Percentiles rank a stretch among this genome's conserved stretches.
phyloP scores from a whole-genome alignment of 2,797 vertebrate species.

The Gallinago nigripennis region DNA sequence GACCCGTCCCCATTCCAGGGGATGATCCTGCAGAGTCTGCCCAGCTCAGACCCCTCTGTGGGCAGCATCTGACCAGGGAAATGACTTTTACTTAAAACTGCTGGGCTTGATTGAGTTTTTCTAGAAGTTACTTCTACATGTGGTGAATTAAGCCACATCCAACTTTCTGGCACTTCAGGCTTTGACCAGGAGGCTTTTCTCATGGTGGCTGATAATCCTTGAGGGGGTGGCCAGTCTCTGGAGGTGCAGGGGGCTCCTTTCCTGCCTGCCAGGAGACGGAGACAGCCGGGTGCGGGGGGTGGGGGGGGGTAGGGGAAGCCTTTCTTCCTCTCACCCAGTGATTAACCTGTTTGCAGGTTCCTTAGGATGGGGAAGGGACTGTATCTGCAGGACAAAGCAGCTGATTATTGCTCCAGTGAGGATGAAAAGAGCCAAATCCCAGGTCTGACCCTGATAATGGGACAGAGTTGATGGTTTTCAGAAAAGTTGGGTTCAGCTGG shows the following conservation, averaged over 20 bases:
- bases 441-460: rapidly evolving
- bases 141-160: neutral
- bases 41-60: rapidly evolving
- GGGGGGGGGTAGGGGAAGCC: neutral
- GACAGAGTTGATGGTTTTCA: rapidly evolving
- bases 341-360: neutral
- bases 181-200: neutral
- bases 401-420: rapidly evolving
- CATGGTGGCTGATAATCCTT: neutral
- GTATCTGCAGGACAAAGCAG: neutral
- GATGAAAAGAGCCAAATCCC: neutral
- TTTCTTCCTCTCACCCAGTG: neutral
- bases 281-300: rapidly evolving
- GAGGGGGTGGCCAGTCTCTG: neutral
- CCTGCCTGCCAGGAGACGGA: neutral
- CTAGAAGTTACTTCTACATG: rapidly evolving
- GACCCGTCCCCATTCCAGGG: neutral
- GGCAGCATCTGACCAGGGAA: rapidly evolving
- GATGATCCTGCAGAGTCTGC: neutral
- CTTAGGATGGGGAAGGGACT: neutral
- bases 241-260: neutral
- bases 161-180: neutral
- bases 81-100: neutral
- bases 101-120: neutral
- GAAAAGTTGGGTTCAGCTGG: neutral